phyloP scores from a whole-genome alignment of 1,140 invertebrate species.

The Apis cerana region DNA sequence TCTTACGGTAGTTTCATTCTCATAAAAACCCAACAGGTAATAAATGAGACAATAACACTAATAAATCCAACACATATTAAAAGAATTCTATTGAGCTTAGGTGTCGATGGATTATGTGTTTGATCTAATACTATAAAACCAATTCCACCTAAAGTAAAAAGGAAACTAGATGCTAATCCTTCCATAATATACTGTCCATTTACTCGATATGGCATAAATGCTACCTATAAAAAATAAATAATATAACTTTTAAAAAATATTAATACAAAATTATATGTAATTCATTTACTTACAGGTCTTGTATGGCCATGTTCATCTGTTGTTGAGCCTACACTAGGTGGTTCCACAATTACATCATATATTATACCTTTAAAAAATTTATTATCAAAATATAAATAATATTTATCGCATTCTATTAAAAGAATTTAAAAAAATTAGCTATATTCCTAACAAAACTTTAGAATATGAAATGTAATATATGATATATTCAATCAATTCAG shows the following conservation, averaged over 20 bases:
- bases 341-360: conserved; percentile 99
- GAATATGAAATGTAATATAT: too few relatives aligned
- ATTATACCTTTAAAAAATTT: conserved; percentile 91
- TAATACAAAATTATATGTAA: not conserved
- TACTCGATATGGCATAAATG: conserved; percentile 98
- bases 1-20: conserved; percentile 97
- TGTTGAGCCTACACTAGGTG: conserved; percentile 97
- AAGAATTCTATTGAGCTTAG: conserved; percentile 95
- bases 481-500: too few relatives aligned
- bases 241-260: conserved; percentile 6
- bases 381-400: conserved; percentile 16
- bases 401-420: not conserved
- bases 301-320: conserved; percentile 98
- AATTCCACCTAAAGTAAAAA: conserved; percentile 97
- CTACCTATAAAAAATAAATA: conserved; percentile 84
- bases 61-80: conserved; percentile 96
- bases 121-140: conserved; percentile 98
- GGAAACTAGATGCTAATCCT: conserved; percentile 97
- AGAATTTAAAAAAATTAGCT: not conserved
- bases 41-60: conserved; percentile 96
- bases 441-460: too few relatives aligned
- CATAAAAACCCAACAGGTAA: conserved; percentile 99
- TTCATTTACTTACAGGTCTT: conserved; percentile 86
- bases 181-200: conserved; percentile 99
- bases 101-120: conserved; percentile 94